These are phyloP conservation scores for Glomeris maerens DNA, from an alignment of 1,140 invertebrate genomes.

Conservation along the genomic window DNA sequence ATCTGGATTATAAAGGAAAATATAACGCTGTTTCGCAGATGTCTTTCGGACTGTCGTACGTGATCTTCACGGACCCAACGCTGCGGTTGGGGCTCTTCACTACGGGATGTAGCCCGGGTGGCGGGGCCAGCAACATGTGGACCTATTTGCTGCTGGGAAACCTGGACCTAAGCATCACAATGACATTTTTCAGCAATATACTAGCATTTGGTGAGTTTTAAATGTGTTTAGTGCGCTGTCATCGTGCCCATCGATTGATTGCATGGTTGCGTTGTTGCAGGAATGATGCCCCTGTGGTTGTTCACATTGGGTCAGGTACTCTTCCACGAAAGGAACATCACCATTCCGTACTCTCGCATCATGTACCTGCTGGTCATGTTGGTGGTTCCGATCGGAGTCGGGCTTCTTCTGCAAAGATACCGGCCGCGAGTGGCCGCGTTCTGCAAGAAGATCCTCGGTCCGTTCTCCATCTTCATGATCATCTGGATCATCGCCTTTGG, in stretches of 20 bases:
- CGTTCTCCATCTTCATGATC: constrained; percentile 66
- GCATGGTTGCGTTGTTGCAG: constrained; percentile 37
- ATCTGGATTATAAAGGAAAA: not conserved
- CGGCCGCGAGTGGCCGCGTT: constrained; percentile 48
- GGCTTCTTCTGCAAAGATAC: constrained; percentile 54
- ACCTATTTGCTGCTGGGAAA: constrained; percentile 74
- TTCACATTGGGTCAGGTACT: constrained; percentile 74
- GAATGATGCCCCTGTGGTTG: constrained; percentile 90
- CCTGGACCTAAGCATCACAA: constrained; percentile 71
- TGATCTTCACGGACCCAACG: constrained; percentile 52
- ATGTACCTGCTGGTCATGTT: constrained; percentile 55
- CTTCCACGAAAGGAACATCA: constrained; percentile 50
- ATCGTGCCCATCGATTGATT: not conserved
- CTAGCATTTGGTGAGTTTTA: constrained; percentile 53
- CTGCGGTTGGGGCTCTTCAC: constrained; percentile 80
- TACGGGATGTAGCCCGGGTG: constrained; percentile 75
- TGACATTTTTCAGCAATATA: constrained; percentile 82
- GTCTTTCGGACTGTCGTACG: constrained; percentile 53
- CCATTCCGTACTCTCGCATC: constrained; percentile 68
- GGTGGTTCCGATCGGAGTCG: constrained; percentile 67
- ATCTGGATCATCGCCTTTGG: constrained; percentile 84
- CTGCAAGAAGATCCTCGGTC: constrained; percentile 66
- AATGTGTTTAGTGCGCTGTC: not conserved
- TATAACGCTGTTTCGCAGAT: constrained; percentile 39
- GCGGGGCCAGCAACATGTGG: constrained; percentile 93